A percentile compares a stretch with the other conserved stretches of the same genome.
These are phyloP conservation scores for Xiphydria camelus DNA, from an alignment of 2,888 invertebrate species.

Conservation along the genomic window DNA sequence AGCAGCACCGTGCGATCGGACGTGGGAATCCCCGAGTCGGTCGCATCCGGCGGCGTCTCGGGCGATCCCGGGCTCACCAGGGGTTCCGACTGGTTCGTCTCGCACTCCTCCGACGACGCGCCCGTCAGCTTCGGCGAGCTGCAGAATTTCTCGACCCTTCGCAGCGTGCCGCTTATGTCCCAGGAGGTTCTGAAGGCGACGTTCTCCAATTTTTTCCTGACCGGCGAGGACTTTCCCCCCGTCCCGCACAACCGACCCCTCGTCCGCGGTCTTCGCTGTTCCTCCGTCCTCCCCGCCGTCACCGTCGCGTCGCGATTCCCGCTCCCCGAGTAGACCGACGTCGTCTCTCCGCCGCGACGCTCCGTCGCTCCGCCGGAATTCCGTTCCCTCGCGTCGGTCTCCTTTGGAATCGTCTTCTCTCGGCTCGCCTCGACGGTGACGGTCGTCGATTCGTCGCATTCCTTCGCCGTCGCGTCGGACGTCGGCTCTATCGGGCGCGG, in stretches of 20 bases:
- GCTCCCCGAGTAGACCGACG: background rate
- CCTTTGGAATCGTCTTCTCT: background rate
- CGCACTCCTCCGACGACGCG: conserved; percentile 10
- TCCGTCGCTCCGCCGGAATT: background rate
- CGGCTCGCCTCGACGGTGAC: background rate
- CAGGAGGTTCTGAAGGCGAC: conserved; percentile 10
- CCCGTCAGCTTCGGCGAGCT: conserved; percentile 17
- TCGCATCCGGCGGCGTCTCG: conserved; percentile 27
- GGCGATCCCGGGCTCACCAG: conserved; percentile 28
- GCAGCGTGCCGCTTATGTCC: conserved; percentile 15
- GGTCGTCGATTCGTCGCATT: background rate
- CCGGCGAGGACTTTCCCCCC: conserved; percentile 13
- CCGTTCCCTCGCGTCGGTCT: background rate
- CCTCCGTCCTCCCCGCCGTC: conserved; percentile 4
- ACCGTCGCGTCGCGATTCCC: background rate
- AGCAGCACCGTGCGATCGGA: conserved; percentile 34
- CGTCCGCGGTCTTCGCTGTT: background rate
- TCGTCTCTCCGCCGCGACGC: background rate
- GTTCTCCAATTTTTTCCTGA: conserved; percentile 17
- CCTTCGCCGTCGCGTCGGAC: background rate
- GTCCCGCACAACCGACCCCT: conserved; percentile 16
- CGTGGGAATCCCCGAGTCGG: conserved; percentile 24
- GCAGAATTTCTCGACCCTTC: conserved; percentile 16
- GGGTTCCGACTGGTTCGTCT: conserved; percentile 24
- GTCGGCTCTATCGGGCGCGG: background rate